phyloP scores from a whole-genome alignment of 2,113 vertebrate genomes.

The Neodontobutis hainanensis region DNA sequence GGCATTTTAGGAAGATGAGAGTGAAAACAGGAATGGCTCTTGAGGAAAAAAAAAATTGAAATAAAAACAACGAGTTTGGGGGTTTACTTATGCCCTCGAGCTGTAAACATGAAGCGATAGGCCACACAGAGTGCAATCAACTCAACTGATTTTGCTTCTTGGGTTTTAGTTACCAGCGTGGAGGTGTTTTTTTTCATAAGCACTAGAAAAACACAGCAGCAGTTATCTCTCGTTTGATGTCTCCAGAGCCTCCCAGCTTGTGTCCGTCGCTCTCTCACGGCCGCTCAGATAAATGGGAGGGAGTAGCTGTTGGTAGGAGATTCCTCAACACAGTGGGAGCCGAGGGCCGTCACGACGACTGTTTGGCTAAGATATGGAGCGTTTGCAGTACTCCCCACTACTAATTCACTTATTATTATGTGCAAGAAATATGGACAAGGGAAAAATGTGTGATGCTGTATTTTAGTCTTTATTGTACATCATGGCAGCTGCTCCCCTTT shows the following conservation, averaged over 20 bases:
- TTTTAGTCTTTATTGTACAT: slow-evolving; percentile 22
- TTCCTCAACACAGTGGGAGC: slow-evolving; percentile 78
- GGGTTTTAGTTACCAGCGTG: slow-evolving; percentile 67
- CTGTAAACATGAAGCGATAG: slow-evolving; percentile 55
- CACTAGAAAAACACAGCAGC: slow-evolving; percentile 53
- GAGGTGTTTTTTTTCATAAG: slow-evolving; percentile 52
- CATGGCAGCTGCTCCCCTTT: slow-evolving; percentile 37
- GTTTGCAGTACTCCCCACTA: slow-evolving; percentile 74
- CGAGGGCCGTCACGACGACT: slow-evolving; percentile 68
- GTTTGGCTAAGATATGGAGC: slow-evolving; percentile 79
- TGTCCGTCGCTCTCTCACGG: slow-evolving; percentile 33
- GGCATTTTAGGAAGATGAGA: slow-evolving; percentile 67
- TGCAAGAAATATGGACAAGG: slow-evolving; percentile 62
- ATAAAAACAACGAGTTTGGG: slow-evolving; percentile 34
- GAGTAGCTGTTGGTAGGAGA: slow-evolving; percentile 75
- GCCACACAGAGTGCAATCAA: slow-evolving; percentile 60
- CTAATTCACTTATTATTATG: slow-evolving; percentile 80
- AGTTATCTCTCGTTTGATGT: slow-evolving; percentile 73
- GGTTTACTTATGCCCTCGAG: slow-evolving; percentile 71
- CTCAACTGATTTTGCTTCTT: slow-evolving; percentile 41
- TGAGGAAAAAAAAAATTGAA: slow-evolving; percentile 21
- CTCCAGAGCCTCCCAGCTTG: slow-evolving; percentile 43
- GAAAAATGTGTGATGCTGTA: slow-evolving; percentile 38
- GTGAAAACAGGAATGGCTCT: slow-evolving; percentile 11
- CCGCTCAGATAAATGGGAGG: slow-evolving; percentile 73